Base-by-base conservation (phyloP, 2,888 invertebrate species). In the Tenthredo livida region DNA sequence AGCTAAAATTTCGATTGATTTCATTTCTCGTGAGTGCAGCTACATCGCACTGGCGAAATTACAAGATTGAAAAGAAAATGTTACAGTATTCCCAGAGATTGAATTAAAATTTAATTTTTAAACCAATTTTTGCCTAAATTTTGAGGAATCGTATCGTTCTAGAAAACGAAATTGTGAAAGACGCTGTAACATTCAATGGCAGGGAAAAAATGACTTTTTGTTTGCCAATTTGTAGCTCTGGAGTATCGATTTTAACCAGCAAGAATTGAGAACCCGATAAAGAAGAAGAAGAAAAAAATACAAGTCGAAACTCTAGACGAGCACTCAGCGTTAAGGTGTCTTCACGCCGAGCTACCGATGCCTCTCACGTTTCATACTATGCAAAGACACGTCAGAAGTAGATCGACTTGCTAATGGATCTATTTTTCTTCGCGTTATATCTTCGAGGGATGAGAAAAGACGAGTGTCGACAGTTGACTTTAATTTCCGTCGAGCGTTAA, bases 371-470 rank as follows among this genome's bases (percentile, higher is more conserved):
- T 80, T 80, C 80, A 40, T 80, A 61, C 83, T 83, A 47, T 70
- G 83, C 83, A 61, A 83, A 83, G 83, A 67, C 83, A 83, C 83
- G 83, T 83, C 83, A 40, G 67, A 83, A 70, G 83, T 83, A 61
- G 80, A 83, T 83, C 83, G 83, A 83, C 83, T 83, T 67, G 83
- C 83, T 83, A 83, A 83, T 83, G 83, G 83, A 83, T 43, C 67
- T 83, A 83, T 83, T 83, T 83, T 83, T 83, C 80, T 80, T 40
- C 37, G 21, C 61, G 58, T 40, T 33, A 61, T 61, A 80, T 80
- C 61, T 80, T 40, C 80, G 37, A 37, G 77, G 77, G 83, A 43
- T 12, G 58, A 25, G 58, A 40, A 37, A 80, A 61, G 80, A 58
- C 58, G 83, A 67, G 83, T 67, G 65, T 67, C 83, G 47, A 65